These are phyloP conservation scores for Sinella curviseta DNA, from an alignment of 1,140 invertebrate species.

Conservation along the genomic window DNA sequence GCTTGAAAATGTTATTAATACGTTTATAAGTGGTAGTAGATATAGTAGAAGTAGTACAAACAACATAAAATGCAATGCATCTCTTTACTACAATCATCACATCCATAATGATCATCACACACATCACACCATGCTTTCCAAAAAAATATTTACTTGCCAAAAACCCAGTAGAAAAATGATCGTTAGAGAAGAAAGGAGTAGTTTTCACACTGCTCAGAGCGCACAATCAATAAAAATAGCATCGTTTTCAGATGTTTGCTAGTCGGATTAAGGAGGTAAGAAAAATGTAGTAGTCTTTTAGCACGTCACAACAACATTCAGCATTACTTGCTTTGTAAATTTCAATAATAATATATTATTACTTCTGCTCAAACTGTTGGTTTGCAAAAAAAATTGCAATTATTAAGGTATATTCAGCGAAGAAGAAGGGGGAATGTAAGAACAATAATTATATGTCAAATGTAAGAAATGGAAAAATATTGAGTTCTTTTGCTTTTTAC, in stretches of 20 bases:
- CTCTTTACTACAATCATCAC: background rate
- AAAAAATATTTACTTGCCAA: background rate
- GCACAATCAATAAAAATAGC: constrained; percentile 11
- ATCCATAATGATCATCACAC: constrained; percentile 5
- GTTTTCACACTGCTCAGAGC: background rate
- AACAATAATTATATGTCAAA: too few species aligned
- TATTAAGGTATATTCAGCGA: background rate
- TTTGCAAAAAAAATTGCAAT: too few species aligned
- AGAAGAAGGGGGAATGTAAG: too few species aligned
- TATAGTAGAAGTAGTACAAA: background rate
- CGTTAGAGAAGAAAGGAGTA: background rate
- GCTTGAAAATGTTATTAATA: too few species aligned
- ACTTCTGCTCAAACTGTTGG: background rate
- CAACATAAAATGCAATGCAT: background rate
- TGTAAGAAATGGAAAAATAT: too few species aligned
- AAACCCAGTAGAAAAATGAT: background rate
- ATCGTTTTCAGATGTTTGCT: constrained; percentile 13
- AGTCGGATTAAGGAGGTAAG: background rate
- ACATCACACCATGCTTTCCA: background rate
- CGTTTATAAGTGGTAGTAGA: background rate
- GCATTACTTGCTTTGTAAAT: too few species aligned
- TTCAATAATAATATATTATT: background rate
- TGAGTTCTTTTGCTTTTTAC: too few species aligned
- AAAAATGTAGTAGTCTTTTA: too few species aligned
- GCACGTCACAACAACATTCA: background rate